phyloP scores from a whole-genome alignment of 2,888 invertebrate species.

The Stramonita haemastoma region DNA sequence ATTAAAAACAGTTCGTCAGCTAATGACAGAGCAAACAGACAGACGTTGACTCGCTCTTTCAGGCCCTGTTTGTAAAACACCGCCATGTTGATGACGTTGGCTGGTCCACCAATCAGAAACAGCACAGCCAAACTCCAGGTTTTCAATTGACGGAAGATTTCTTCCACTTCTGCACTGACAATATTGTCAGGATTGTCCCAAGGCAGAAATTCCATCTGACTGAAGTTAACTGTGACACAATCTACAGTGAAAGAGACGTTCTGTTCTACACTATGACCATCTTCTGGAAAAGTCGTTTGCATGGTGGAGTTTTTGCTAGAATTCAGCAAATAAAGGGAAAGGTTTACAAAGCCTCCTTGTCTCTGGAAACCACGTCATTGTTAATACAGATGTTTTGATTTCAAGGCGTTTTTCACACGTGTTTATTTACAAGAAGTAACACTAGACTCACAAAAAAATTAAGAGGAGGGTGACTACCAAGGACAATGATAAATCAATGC shows the following conservation, averaged over 20 bases:
- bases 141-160: background rate
- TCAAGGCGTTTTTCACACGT: too few species aligned
- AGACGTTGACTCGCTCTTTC: constrained; percentile 23
- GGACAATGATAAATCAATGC: too few species aligned
- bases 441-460: too few species aligned
- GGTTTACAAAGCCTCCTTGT: too few species aligned
- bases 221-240: background rate
- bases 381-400: too few species aligned
- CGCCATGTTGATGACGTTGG: constrained; percentile 28
- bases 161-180: constrained; percentile 1
- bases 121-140: background rate
- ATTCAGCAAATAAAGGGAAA: too few species aligned
- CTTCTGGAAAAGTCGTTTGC: too few species aligned
- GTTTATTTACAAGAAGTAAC: too few species aligned
- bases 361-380: too few species aligned
- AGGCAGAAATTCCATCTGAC: background rate
- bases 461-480: too few species aligned
- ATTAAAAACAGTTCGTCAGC: background rate
- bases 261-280: too few species aligned
- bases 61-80: constrained; percentile 32
- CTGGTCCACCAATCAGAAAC: background rate
- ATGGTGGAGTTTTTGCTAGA: too few species aligned
- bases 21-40: constrained; percentile 22
- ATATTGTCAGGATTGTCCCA: constrained; percentile 24
- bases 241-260: background rate